Conservation (phyloP, 2,888 invertebrate species). For the Ornithoptera priamus region DNA sequence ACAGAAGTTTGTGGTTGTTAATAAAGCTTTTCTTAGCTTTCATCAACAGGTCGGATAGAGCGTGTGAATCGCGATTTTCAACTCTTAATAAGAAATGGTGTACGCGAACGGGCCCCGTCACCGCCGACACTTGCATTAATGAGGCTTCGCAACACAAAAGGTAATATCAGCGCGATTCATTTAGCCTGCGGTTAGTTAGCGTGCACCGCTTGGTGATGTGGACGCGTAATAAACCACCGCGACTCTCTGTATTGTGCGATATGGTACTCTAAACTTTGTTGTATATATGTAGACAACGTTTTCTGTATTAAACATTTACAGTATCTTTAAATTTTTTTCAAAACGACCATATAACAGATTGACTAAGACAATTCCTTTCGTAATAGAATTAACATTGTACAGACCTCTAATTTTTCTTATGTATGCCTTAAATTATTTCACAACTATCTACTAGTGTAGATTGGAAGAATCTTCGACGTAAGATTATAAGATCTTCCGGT, state of each 20-base stretch:
- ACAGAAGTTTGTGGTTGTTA: not conserved
- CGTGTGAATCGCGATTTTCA: slow-evolving; percentile 33
- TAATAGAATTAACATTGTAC: too few relatives aligned
- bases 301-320: slow-evolving; percentile 4
- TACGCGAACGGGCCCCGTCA: slow-evolving; percentile 42
- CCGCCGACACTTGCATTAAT: slow-evolving; percentile 50
- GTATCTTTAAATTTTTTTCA: too few relatives aligned
- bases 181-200: slow-evolving; percentile 55
- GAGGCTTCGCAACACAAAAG: slow-evolving; percentile 56
- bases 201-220: slow-evolving; percentile 36
- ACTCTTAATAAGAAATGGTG: slow-evolving; percentile 41
- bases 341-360: too few relatives aligned
- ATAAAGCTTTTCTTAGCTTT: not conserved
- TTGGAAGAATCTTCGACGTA: too few relatives aligned
- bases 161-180: slow-evolving; percentile 56
- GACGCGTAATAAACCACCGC: slow-evolving; percentile 17
- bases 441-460: too few relatives aligned
- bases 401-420: too few relatives aligned
- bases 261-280: slow-evolving; percentile 2
- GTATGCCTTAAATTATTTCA: too few relatives aligned
- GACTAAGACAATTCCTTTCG: too few relatives aligned
- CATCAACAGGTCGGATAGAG: slow-evolving; percentile 24
- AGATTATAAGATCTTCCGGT: too few relatives aligned
- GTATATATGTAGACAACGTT: not conserved
- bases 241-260: slow-evolving; percentile 14